phyloP scores from a whole-genome alignment of 2,888 invertebrate species.

The Operophtera brumata region DNA sequence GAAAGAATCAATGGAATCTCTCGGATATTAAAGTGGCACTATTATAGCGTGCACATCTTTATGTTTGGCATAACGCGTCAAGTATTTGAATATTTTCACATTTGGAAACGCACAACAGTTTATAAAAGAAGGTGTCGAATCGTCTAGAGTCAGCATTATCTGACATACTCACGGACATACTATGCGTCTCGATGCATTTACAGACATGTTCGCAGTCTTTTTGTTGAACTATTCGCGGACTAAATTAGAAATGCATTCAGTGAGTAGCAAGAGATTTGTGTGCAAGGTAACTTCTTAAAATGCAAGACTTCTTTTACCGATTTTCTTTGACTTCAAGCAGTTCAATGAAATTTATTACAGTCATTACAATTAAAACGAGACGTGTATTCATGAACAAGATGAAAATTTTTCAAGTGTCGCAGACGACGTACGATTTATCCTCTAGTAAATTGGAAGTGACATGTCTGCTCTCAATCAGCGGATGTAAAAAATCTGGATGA shows the following conservation, averaged over 20 bases:
- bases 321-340: constrained; percentile 17
- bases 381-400: constrained; percentile 45
- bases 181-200: constrained; percentile 41
- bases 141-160: constrained; percentile 47
- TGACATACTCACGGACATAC: constrained; percentile 58
- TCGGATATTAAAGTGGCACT: constrained; percentile 27
- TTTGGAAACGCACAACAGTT: neutral
- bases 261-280: constrained; percentile 2
- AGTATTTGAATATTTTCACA: neutral
- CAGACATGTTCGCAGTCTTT: constrained; percentile 48
- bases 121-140: constrained; percentile 27
- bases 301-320: neutral
- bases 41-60: constrained; percentile 25
- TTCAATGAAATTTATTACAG: constrained; percentile 34
- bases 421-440: constrained; percentile 52
- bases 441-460: constrained; percentile 53
- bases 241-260: constrained; percentile 57
- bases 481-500: constrained; percentile 45
- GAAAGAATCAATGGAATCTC: constrained; percentile 40
- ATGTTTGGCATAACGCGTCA: constrained; percentile 12
- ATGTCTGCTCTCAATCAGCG: constrained; percentile 56
- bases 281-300: constrained; percentile 2
- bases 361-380: constrained; percentile 39
- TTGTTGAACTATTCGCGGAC: constrained; percentile 48
- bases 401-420: constrained; percentile 45